Base-by-base conservation (phyloP, 2,113 vertebrate species). In the Cyphomyrus discorhynchus region DNA sequence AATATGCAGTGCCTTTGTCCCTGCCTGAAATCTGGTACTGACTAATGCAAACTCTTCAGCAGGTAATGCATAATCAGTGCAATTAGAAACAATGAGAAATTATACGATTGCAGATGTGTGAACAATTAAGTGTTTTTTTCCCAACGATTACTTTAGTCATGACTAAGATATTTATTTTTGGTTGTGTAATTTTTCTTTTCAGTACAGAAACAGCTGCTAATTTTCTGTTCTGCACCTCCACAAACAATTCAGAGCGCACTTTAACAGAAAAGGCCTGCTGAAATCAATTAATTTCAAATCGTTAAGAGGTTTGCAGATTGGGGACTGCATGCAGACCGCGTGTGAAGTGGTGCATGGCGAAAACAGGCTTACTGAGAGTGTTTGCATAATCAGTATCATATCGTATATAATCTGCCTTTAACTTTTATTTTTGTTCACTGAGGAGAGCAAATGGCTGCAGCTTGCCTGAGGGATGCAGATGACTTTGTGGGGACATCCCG, bases 161-260 rank as follows among this genome's bases (percentile, higher is more conserved):
- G 31, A 80, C 74, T 80, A 80, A 80, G 74, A 80, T 80, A 42
- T 80, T 80, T 80, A 39, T 80, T 80, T 19, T 80, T 39, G 35
- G 31, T 17, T 19, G 74, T 80, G 82, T 84, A 1, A 84, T 46
- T 84, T 84, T 84, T 21, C 24, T 46, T 84, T n/a, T 46, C 21
- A 19, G 39, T 84, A 47, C 39, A n/a, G 82, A 84, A 84, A n/a
- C 82, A 84, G 82, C 17, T 47, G 42, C 3, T 10, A 47, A 84
- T 46, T 90, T 89, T 92, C 88, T 91, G 90, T 88, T 94, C 92
- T 89, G 89, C 46, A 46, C 90, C 50, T 92, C 92, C 91, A 91
- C 91, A 93, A 95, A 95, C 95, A 95, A 92, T 91, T 89, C 88
- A 70, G 90, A 82, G 85, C 91, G 91, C 27, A 9, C 91, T 87